phyloP scores from a whole-genome alignment of 1,140 invertebrate species.

The Scaptomyza pallida region DNA sequence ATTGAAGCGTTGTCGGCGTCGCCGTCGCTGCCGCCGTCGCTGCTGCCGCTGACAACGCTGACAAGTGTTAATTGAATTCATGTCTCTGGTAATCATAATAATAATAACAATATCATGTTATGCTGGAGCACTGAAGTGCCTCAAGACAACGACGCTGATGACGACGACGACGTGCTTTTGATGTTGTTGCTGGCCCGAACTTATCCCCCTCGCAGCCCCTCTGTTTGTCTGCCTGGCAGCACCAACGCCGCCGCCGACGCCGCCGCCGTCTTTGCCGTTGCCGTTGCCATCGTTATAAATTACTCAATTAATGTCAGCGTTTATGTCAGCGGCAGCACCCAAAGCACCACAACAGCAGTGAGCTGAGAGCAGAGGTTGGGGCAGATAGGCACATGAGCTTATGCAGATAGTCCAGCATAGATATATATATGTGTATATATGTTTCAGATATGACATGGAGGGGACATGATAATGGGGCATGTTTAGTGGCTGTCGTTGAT shows the following conservation, averaged over 20 bases:
- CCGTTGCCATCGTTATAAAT: slow-evolving; percentile 78
- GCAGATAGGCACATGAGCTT: slow-evolving; percentile 60
- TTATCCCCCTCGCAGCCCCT: too few relatives aligned
- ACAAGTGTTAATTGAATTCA: slow-evolving; percentile 84
- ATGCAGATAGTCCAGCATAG: slow-evolving; percentile 78
- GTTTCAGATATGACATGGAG: slow-evolving; percentile 12
- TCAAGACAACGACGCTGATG: slow-evolving; percentile 58
- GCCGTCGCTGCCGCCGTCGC: slow-evolving; percentile 11
- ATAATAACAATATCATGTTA: slow-evolving; percentile 83
- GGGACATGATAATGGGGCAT: slow-evolving; percentile 76
- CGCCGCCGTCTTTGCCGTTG: slow-evolving; percentile 12
- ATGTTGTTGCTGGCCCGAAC: slow-evolving; percentile 48
- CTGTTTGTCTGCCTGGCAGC: slow-evolving; percentile 13
- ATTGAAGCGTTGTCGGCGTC: slow-evolving; percentile 38
- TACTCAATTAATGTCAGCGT: slow-evolving; percentile 83
- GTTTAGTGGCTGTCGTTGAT: slow-evolving; percentile 74
- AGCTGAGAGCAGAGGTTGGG: slow-evolving; percentile 5
- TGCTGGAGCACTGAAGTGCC: slow-evolving; percentile 57
- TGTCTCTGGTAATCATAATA: slow-evolving; percentile 83
- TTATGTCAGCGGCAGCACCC: slow-evolving; percentile 72
- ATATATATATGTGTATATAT: slow-evolving; percentile 55
- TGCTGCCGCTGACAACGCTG: slow-evolving; percentile 71
- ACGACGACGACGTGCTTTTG: slow-evolving; percentile 60
- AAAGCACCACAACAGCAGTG: slow-evolving; percentile 36
- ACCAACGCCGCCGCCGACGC: slow-evolving; percentile 18